These are phyloP conservation scores for Pseudolycoriella hygida DNA, from an alignment of 2,888 invertebrate species.

Conservation along the genomic window DNA sequence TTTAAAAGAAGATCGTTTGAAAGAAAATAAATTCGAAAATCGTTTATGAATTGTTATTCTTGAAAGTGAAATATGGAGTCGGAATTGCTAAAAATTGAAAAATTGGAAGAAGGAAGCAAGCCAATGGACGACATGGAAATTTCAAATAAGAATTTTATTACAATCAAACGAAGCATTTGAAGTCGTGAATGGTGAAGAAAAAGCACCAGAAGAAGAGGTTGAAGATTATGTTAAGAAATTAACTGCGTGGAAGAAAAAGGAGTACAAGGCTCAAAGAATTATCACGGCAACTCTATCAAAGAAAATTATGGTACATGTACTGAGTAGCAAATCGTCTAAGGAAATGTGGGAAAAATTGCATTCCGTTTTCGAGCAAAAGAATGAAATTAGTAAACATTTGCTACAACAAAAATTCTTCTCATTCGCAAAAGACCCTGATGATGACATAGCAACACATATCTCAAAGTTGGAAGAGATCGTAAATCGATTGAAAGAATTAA, in stretches of 20 bases:
- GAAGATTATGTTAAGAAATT: no score
- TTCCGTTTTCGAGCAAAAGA: slow-evolving; percentile 15
- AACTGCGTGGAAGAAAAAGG: slow-evolving; percentile 11
- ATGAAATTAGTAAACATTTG: slow-evolving; percentile 13
- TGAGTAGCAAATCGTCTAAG: slow-evolving; percentile 14
- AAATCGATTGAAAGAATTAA: slow-evolving; percentile 6
- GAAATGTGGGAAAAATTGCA: slow-evolving; percentile 17
- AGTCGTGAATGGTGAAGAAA: no score
- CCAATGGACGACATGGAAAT: no score
- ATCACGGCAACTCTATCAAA: slow-evolving; percentile 13
- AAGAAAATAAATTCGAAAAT: no score
- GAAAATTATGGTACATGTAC: slow-evolving; percentile 13
- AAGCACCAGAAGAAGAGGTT: no score
- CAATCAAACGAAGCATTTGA: no score
- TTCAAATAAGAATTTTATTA: no score
- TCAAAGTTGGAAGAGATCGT: slow-evolving; percentile 3
- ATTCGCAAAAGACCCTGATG: not conserved
- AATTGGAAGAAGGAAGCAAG: no score
- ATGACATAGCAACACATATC: slow-evolving; percentile 9
- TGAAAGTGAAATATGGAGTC: no score
- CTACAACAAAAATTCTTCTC: not conserved
- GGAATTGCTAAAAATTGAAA: no score
- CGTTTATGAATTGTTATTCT: no score
- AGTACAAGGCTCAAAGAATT: slow-evolving; percentile 14
- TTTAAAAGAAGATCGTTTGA: no score